Percentiles rank a stretch among this genome's conserved stretches.
Evolutionary conservation across 2,797 vertebrate species (phyloP).

Genomic region (Gymnothorax javanicus): DNA sequence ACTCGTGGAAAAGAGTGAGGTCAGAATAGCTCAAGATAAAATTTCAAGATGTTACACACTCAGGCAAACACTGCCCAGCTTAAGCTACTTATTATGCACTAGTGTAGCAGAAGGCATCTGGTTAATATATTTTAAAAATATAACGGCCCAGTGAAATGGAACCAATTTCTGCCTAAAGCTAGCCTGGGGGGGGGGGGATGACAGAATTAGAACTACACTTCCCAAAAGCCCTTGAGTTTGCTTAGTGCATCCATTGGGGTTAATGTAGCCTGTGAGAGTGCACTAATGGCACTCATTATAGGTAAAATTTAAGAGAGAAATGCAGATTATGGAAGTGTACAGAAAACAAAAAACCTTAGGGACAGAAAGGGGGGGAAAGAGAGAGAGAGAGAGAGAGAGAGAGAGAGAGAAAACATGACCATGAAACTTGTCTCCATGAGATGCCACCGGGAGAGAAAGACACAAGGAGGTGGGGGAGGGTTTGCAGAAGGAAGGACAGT

Average conservation of each 20-base stretch:
- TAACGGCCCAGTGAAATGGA: neutral
- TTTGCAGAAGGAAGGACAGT: neutral
- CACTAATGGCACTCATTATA: conserved; percentile 47
- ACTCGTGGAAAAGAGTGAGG: neutral
- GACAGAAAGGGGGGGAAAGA: conserved; percentile 36
- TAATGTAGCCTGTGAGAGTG: neutral
- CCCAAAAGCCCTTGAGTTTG: neutral
- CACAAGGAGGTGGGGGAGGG: conserved; percentile 15
- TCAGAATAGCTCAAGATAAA: conserved; percentile 8
- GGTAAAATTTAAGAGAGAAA: neutral
- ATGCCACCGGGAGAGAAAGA: neutral
- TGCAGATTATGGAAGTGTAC: too few relatives aligned
- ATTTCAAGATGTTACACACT: neutral
- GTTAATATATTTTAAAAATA: neutral
- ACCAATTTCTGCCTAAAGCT: neutral
- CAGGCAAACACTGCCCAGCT: neutral
- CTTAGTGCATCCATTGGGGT: neutral
- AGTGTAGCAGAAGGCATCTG: neutral
- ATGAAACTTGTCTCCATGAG: neutral
- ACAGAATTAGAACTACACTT: neutral
- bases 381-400: neutral
- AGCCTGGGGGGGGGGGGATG: neutral
- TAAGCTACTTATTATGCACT: neutral
- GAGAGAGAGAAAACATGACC: conserved; percentile 1
- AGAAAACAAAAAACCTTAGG: conserved; percentile 20